phyloP scores from a whole-genome alignment of 2,113 vertebrate species.

The Puma concolor region DNA sequence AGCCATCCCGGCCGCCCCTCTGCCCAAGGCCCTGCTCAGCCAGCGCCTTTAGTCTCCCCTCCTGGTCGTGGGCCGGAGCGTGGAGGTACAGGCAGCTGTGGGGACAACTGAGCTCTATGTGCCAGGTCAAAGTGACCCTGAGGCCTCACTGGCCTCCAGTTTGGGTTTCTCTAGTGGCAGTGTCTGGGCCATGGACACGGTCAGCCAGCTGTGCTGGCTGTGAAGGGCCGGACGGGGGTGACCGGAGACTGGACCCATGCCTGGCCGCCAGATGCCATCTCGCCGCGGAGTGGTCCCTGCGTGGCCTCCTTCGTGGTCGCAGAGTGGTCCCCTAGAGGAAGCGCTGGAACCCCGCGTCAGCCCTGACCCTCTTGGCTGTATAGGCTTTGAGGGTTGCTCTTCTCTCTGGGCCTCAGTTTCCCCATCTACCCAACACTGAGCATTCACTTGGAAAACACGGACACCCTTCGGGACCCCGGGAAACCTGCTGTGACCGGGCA shows the following conservation, averaged over 20 bases:
- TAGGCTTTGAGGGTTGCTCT: rapidly evolving
- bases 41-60: no score
- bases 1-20: rapidly evolving
- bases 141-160: background rate
- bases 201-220: background rate
- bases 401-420: background rate
- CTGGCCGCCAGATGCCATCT: background rate
- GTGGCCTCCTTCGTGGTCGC: rapidly evolving
- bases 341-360: background rate
- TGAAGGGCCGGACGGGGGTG: no score
- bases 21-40: background rate
- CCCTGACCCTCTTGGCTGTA: rapidly evolving
- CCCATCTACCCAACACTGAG: no score
- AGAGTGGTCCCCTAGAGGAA: background rate
- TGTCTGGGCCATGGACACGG: background rate
- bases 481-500: rapidly evolving
- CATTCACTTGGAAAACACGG: background rate
- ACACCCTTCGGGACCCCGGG: background rate
- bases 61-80: background rate
- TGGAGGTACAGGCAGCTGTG: background rate
- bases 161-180: background rate
- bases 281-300: background rate
- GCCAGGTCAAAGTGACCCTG: background rate
- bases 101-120: rapidly evolving
- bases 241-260: background rate